Conservation (phyloP, 2,888 invertebrate genomes). For the Nemurella pictetii region DNA sequence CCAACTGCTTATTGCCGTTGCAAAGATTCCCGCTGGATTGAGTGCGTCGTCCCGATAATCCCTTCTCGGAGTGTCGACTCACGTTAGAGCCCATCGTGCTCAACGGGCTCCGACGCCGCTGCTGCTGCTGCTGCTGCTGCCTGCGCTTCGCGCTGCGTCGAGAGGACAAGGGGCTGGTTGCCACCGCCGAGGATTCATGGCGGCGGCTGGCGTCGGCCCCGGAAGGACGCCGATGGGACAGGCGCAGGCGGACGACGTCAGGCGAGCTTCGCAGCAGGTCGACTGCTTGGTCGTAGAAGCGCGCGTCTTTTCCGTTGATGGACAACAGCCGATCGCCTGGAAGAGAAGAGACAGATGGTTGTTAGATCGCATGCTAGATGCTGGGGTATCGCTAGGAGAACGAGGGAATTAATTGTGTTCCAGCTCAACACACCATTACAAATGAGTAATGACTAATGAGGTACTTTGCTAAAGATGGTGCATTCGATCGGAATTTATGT, state of each 20-base stretch:
- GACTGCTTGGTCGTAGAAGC: conserved; percentile 5
- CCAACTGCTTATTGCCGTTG: conserved; percentile 57
- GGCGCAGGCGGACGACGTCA: conserved; percentile 1
- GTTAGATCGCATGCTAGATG: too few relatives aligned
- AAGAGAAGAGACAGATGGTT: neutral
- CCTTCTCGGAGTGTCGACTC: conserved; percentile 73
- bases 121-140: neutral
- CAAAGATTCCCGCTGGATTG: conserved; percentile 76
- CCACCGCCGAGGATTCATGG: neutral
- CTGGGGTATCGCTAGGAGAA: too few relatives aligned
- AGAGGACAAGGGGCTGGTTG: neutral
- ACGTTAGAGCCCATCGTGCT: conserved; percentile 74
- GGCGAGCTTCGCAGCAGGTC: conserved; percentile 12
- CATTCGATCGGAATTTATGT: neutral
- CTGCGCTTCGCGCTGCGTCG: conserved; percentile 3
- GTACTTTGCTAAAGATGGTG: neutral
- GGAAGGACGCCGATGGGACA: neutral
- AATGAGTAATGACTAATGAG: neutral
- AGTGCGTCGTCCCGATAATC: conserved; percentile 70
- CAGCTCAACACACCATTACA: neutral
- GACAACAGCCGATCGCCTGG: conserved; percentile 13
- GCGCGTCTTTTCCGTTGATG: neutral
- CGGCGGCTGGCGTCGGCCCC: neutral
- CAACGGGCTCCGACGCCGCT: neutral
- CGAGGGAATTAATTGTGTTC: neutral